phyloP scores from a whole-genome alignment of 2,113 vertebrate genomes.

The human region GRCh38 chr5:4271501-4272000 shows the following conservation, averaged over 20 bases:
- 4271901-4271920: neutral
- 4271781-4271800: neutral
- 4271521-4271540: neutral
- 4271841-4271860: neutral
- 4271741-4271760: neutral
- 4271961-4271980: neutral
- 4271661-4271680: neutral
- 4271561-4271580: neutral
- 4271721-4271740: neutral
- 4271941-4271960: neutral
- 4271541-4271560: neutral
- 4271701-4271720: neutral
- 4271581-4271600: neutral
- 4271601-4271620: neutral
- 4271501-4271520: neutral
- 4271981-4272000: neutral
- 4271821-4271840: neutral
- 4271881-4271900: neutral
- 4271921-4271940: neutral
- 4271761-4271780: neutral
- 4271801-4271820: neutral
- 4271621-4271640: neutral
- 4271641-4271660: neutral
- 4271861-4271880: neutral
- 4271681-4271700: neutral